Base-by-base conservation (phyloP, 2,113 vertebrate species). In the Laticauda laticaudata region DNA sequence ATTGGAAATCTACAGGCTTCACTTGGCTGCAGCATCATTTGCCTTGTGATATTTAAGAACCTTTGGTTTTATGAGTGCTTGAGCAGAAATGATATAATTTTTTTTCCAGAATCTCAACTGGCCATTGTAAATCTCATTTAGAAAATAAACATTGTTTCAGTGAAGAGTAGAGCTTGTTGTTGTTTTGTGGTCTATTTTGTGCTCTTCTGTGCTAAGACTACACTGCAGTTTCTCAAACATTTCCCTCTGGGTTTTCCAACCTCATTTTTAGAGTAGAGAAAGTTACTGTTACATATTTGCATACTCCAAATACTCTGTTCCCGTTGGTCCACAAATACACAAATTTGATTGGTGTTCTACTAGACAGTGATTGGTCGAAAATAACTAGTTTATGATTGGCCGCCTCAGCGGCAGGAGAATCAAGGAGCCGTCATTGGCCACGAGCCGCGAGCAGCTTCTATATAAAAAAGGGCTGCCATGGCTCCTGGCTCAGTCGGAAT, bases 1-100 rank as follows among this genome's bases (percentile, higher is more conserved):
- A 48, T 93, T 85, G 90, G 91, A 91, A 96, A 95, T 3, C 3
- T 89, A 93, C 93, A 91, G 20, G 18, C 88, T 89, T 94, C 26
- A 88, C 91, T 93, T 53, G 55, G 92, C 94, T 95, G 57, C 45
- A 91, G 90, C 90, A 8, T 51, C 48, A 92, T 64, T 87, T 45
- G 20, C 34, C 90, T 39, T 2, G 0, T 55, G 89, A 55, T 5
- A 2, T 88, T 39, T 92, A 92, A 95, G 94, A 93, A 53, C 81
- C 54, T 93, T 69, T 94, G 86, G 57, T 69, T 45, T 53, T 92
- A 56, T 3, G 48, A 93, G 34, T 85, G 51, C 11, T 57, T 59
- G 69, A 8, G 39, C 88, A 53, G 69, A 56, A 55, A 88, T 6
- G 23, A 24, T 64, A 69, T 54, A 15, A 87, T 87, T 26, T 8